These are phyloP conservation scores for Spinus pinus DNA, from an alignment of 2,797 vertebrate species.

Conservation along the genomic window DNA sequence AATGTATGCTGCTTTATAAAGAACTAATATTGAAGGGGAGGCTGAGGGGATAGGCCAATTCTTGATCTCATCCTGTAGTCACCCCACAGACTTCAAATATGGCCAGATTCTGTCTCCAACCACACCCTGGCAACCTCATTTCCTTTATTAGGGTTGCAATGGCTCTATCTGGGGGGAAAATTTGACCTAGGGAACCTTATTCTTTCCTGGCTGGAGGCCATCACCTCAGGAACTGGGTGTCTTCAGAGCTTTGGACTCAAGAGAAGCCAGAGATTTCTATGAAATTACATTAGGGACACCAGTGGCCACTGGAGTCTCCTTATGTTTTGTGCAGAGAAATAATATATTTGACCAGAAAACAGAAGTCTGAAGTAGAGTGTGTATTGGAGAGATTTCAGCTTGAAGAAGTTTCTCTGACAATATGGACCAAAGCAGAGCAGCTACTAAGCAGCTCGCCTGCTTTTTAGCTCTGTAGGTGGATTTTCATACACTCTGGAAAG, in stretches of 20 bases:
- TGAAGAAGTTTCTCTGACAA: constrained; percentile 5
- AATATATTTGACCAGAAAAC: background rate
- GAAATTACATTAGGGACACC: background rate
- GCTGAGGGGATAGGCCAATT: constrained; percentile 2
- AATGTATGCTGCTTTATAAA: background rate
- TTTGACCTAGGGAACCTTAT: background rate
- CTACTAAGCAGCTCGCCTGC: background rate
- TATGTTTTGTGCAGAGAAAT: background rate
- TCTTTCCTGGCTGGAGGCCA: constrained; percentile 4
- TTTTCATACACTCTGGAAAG: constrained; percentile 27
- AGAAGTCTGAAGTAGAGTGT: background rate
- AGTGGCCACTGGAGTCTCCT: background rate
- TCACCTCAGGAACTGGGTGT: background rate
- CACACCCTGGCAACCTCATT: constrained; percentile 45
- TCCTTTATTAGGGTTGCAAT: background rate
- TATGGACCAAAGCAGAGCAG: background rate
- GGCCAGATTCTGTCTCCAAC: constrained; percentile 23
- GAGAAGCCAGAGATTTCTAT: background rate
- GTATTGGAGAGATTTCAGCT: background rate
- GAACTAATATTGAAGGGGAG: background rate
- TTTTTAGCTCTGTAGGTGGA: constrained; percentile 45
- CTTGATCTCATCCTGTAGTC: constrained; percentile 59
- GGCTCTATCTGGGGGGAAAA: background rate
- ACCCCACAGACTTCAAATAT: constrained; percentile 20
- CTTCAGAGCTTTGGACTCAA: background rate